These are phyloP conservation scores for Tipula unca DNA, from an alignment of 2,888 invertebrate genomes.

Conservation along the genomic window DNA sequence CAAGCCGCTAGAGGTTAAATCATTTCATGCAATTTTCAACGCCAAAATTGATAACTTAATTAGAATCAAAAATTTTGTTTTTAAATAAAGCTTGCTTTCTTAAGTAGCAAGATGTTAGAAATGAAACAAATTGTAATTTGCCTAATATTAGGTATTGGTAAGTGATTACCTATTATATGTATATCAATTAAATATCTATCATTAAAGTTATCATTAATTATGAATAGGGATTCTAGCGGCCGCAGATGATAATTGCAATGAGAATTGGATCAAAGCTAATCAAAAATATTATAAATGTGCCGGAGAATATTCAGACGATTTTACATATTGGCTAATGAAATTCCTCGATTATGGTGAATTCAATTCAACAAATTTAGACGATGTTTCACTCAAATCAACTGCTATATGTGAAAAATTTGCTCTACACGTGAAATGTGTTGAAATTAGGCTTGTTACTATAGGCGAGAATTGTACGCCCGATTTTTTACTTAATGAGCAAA, in stretches of 20 bases:
- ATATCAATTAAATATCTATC: not conserved
- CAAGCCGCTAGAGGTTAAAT: not conserved
- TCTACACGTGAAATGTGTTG: not conserved
- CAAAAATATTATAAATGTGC: not conserved
- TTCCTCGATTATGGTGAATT: not conserved
- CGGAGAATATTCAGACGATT: not conserved
- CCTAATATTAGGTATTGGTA: not conserved
- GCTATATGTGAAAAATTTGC: not conserved
- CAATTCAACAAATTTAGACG: not conserved
- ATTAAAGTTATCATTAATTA: not conserved
- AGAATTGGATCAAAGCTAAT: not conserved
- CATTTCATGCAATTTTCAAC: not conserved
- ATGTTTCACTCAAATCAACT: not conserved
- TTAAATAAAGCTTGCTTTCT: not conserved
- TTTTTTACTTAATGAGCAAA: not conserved
- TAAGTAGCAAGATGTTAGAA: not conserved
- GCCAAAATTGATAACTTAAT: not conserved
- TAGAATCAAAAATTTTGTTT: not conserved
- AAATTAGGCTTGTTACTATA: not conserved
- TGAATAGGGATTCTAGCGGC: not conserved
- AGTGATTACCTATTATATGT: not conserved
- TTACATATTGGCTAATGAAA: not conserved
- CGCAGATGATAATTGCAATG: not conserved
- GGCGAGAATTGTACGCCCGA: not conserved
- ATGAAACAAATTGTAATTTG: not conserved